Percentiles rank a stretch among this genome's conserved stretches.
Conservation (phyloP, 2,113 vertebrate species). For the Rhinichthys klamathensis region DNA sequence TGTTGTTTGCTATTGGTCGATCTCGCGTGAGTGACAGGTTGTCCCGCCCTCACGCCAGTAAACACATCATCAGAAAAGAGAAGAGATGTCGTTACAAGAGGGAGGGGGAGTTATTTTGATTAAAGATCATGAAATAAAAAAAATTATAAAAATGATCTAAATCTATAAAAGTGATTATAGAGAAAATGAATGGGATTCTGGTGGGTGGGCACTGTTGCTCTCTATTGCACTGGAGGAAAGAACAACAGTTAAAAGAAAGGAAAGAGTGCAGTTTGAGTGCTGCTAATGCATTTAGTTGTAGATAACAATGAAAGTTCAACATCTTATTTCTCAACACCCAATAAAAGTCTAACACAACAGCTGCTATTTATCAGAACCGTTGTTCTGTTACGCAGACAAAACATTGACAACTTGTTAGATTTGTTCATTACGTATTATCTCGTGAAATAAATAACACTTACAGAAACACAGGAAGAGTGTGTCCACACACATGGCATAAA, state of each 20-base stretch:
- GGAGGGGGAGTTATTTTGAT: no score
- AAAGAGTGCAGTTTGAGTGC: background rate
- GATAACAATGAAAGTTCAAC: background rate
- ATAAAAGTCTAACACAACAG: background rate
- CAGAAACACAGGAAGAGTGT: constrained; percentile 99
- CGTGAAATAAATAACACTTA: constrained; percentile 71
- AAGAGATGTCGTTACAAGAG: no score
- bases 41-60: no score
- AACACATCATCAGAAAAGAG: no score
- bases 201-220: background rate
- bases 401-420: background rate
- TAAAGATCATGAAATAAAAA: no score
- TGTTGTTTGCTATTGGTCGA: no score
- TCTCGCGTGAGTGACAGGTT: no score
- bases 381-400: background rate
- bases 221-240: background rate
- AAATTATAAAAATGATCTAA: no score
- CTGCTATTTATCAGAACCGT: background rate
- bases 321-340: background rate
- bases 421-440: background rate
- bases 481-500: constrained; percentile 97
- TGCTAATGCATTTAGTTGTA: background rate
- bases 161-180: background rate
- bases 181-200: background rate
- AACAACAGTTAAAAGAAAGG: background rate